Base-by-base conservation (phyloP, 2,888 invertebrate species). In the Vanessa cardui region DNA sequence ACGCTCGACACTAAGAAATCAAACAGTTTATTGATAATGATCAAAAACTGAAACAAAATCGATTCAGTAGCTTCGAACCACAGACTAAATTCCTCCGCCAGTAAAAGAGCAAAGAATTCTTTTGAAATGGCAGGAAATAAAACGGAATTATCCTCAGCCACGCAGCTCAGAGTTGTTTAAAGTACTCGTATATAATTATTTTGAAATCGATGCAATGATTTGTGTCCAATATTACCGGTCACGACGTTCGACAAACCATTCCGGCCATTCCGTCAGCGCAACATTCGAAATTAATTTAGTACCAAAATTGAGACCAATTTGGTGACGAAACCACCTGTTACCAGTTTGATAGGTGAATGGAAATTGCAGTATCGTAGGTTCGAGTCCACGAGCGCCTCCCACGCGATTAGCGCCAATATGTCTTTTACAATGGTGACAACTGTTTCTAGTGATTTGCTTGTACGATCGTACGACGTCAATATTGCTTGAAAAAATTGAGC, bases 281-380 rank as follows among this genome's bases (percentile, higher is more conserved):
- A 62, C 66, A 26, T 64, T 64, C 59, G 16, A 62, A 69, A 67
- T 72, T 72, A 67, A 72, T 72, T 72, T 69, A 65, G 59, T 67
- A 69, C 60, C 64, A 62, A 67, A 72, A 72, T 72, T 72, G 69
- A 52, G 59, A 50, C 45, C 71, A 69, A 72, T 72, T 72, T 69
- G 62, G 62, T 72, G 66, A 60, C 69, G 69, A 62, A 72, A 72
- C 59, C 64, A 70, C 70, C 62, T 70, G 70, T 62, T 49, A 52
- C 31, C 33, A 31, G 59, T 66, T 65, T 64, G 62, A 71, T 66
- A 60, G 66, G 62, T 21, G 68, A 68, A 58, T 66, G 64, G 46
- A 71, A 73, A 73, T 72, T 73, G 72, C 69, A 45, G 66, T 69
- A 71, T 66, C 69, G 45, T 45, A 58, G 73, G 69, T 66, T 69